These are phyloP conservation scores for Zaprionus lineosus DNA, from an alignment of 2,888 invertebrate genomes.

Conservation along the genomic window DNA sequence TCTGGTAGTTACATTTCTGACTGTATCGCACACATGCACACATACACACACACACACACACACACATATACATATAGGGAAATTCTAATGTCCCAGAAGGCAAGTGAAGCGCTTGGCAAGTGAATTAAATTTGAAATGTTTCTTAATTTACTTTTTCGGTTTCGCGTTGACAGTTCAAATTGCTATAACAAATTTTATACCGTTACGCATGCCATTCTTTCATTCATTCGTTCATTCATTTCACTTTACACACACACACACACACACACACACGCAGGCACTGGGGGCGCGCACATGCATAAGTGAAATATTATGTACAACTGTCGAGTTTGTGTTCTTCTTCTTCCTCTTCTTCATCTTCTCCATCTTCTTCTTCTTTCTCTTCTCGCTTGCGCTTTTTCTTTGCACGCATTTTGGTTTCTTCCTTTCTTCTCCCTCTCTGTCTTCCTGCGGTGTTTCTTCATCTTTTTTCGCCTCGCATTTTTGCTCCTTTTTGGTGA, in stretches of 20 bases:
- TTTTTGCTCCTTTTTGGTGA: constrained; percentile 23
- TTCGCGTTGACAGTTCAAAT: constrained; percentile 76
- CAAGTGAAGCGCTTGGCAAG: constrained; percentile 47
- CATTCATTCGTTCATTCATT: constrained; percentile 55
- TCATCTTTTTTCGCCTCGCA: constrained; percentile 5
- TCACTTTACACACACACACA: constrained; percentile 48
- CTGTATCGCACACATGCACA: constrained; percentile 26
- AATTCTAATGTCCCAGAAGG: constrained; percentile 38
- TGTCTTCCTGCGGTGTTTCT: too few relatives aligned
- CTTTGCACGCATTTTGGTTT: constrained; percentile 34
- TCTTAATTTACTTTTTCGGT: constrained; percentile 79
- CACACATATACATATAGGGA: constrained; percentile 12
- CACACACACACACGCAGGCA: constrained; percentile 8
- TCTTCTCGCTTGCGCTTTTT: constrained; percentile 14
- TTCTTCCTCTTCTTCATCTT: constrained; percentile 26
- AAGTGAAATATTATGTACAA: constrained; percentile 78
- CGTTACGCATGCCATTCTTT: constrained; percentile 73
- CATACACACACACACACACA: not conserved
- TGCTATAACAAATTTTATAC: constrained; percentile 76
- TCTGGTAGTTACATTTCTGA: constrained; percentile 50
- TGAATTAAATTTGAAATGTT: constrained; percentile 77
- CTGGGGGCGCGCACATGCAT: constrained; percentile 59
- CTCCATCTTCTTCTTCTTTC: constrained; percentile 13
- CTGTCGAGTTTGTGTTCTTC: constrained; percentile 70
- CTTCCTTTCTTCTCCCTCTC: constrained; percentile 20